These are phyloP conservation scores for Nymphalis c-album DNA, from an alignment of 2,888 invertebrate genomes.

Conservation along the genomic window DNA sequence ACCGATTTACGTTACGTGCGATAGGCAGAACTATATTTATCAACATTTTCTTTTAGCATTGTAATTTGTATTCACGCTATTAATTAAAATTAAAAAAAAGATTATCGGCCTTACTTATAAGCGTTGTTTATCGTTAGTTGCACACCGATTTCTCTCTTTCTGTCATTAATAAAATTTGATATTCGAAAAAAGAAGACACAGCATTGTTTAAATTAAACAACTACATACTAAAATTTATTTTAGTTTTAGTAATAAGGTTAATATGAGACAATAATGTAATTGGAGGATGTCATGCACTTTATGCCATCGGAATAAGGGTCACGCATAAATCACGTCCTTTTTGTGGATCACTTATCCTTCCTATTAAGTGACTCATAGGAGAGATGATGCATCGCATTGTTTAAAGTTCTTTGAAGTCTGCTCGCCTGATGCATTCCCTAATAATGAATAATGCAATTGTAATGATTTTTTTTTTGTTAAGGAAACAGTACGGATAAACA, in stretches of 20 bases:
- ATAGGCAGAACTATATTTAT: too few species aligned
- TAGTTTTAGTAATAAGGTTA: background rate
- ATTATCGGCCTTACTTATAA: too few species aligned
- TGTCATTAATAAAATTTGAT: too few species aligned
- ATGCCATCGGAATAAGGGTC: background rate
- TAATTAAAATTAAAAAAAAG: too few species aligned
- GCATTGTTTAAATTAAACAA: too few species aligned
- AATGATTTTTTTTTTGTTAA: background rate
- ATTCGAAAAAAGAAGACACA: too few species aligned
- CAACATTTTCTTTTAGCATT: too few species aligned
- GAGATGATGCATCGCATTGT: constrained; percentile 31
- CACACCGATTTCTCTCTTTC: too few species aligned
- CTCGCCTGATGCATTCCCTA: constrained; percentile 22
- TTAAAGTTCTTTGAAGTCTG: constrained; percentile 17
- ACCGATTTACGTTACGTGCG: background rate
- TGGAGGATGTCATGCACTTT: background rate
- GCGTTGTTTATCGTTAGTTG: too few species aligned
- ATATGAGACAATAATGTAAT: background rate
- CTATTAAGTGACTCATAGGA: constrained; percentile 27
- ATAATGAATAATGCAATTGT: constrained; percentile 21
- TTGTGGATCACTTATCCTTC: constrained; percentile 12
- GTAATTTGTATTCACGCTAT: too few species aligned
- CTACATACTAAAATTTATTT: background rate
- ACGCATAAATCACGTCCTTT: constrained; percentile 1
- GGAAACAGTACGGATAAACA: background rate